Percentiles rank a stretch among this genome's conserved stretches.
phyloP scores from a whole-genome alignment of 1,140 invertebrate species.

The Drosophila sulfurigaster region DNA sequence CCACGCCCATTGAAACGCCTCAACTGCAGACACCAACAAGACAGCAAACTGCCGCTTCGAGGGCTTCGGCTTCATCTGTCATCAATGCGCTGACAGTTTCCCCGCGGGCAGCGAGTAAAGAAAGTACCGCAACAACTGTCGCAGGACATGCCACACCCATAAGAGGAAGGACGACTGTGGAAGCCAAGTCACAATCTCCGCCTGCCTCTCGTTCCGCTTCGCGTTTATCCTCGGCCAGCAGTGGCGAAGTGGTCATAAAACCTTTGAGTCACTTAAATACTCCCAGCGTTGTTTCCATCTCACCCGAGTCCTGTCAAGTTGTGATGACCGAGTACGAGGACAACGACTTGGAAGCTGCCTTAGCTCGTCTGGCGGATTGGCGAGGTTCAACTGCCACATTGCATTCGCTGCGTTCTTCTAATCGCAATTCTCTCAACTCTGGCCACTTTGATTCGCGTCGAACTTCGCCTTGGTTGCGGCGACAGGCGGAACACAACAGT shows the following conservation, averaged over 20 bases:
- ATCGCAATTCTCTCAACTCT: slow-evolving; percentile 40
- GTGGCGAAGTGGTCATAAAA: slow-evolving; percentile 55
- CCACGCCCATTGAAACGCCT: slow-evolving; percentile 21
- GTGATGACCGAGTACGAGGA: slow-evolving; percentile 58
- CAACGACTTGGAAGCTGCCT: slow-evolving; percentile 61
- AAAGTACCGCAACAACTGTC: neutral
- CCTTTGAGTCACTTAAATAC: slow-evolving; percentile 63
- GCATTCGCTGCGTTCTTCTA: slow-evolving; percentile 50
- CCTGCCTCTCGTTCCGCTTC: slow-evolving; percentile 36
- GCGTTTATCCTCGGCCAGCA: slow-evolving; percentile 47
- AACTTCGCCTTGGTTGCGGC: slow-evolving; percentile 62
- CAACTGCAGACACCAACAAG: neutral
- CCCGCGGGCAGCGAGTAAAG: neutral
- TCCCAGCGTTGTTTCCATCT: slow-evolving; percentile 56
- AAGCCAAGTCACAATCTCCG: slow-evolving; percentile 13
- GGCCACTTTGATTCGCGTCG: slow-evolving; percentile 44
- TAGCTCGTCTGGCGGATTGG: slow-evolving; percentile 57
- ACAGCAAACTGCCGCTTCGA: neutral
- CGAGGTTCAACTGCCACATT: slow-evolving; percentile 52
- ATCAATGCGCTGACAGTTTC: neutral
- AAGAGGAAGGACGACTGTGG: neutral
- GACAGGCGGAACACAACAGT: slow-evolving; percentile 48
- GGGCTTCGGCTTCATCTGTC: neutral
- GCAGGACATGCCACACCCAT: neutral
- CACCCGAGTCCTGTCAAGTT: slow-evolving; percentile 54